Evolutionary conservation across 53 echinoderm and acorn worm genomes (phyloP).

Genomic region (Echinarachnius parma): DNA sequence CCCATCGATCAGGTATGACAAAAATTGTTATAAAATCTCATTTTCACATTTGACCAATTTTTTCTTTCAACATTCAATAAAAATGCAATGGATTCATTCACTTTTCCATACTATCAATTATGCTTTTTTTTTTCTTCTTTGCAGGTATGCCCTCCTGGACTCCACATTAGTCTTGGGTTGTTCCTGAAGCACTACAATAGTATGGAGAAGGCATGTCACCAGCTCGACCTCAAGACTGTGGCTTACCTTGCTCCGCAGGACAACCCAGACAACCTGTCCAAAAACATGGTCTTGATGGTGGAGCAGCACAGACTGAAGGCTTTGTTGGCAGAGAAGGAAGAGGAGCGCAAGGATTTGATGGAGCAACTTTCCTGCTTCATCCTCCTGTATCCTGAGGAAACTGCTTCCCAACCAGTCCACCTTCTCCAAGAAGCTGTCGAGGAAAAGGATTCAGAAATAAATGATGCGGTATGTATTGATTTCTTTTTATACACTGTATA

Average conservation of each 20-base stretch:
- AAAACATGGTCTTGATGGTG: neutral
- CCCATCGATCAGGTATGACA: slow-evolving; percentile 6
- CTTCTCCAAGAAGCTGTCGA: slow-evolving; percentile 17
- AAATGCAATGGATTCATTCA: slow-evolving; percentile 6
- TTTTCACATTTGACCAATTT: neutral
- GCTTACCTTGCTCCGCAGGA: slow-evolving; percentile 1
- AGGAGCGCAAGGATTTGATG: slow-evolving; percentile 4
- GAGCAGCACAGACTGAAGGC: neutral
- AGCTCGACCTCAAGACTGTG: slow-evolving; percentile 9
- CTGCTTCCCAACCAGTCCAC: slow-evolving; percentile 6
- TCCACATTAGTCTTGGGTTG: slow-evolving; percentile 21
- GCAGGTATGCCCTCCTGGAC: slow-evolving; percentile 35
- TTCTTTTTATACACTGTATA: neutral
- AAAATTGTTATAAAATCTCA: neutral
- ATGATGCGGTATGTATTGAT: slow-evolving; percentile 10
- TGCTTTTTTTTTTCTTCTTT: no score
- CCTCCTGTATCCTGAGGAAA: slow-evolving; percentile 4
- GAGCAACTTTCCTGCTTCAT: slow-evolving; percentile 25
- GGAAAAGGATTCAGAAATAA: slow-evolving; percentile 14
- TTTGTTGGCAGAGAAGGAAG: neutral
- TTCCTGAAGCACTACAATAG: slow-evolving; percentile 15
- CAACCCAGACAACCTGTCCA: neutral
- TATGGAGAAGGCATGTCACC: slow-evolving; percentile 14
- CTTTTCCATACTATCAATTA: no score
- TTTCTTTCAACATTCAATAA: slow-evolving; percentile 14